phyloP scores from a whole-genome alignment of 2,888 invertebrate species.

The Girardia tigrina region DNA sequence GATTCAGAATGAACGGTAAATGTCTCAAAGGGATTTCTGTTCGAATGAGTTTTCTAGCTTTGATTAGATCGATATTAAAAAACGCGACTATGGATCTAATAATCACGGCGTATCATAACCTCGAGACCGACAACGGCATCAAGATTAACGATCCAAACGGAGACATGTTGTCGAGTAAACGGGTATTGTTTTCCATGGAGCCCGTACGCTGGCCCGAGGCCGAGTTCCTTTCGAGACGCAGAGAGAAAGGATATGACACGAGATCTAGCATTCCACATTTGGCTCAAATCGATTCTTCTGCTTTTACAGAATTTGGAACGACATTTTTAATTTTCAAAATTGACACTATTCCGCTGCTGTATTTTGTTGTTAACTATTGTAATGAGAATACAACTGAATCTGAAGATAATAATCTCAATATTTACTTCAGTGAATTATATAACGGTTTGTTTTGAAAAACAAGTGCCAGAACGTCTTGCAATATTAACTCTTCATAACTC shows the following conservation, averaged over 20 bases:
- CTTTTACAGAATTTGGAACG: neutral
- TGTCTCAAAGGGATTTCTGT: conserved; percentile 71
- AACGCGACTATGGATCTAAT: conserved; percentile 86
- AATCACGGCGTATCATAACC: conserved; percentile 97
- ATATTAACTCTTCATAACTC: no score
- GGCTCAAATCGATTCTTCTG: neutral
- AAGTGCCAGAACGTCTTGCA: neutral
- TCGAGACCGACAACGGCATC: conserved; percentile 84
- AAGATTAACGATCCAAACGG: conserved; percentile 88
- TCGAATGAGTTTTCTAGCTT: conserved; percentile 80
- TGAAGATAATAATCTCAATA: neutral
- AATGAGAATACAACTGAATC: neutral
- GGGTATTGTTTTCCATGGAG: conserved; percentile 62
- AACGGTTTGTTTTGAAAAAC: neutral
- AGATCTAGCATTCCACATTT: neutral
- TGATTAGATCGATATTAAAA: conserved; percentile 69
- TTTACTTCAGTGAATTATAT: neutral
- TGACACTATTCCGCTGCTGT: conserved; percentile 86
- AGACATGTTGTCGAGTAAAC: conserved; percentile 80
- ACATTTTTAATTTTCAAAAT: neutral
- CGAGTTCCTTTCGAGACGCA: neutral
- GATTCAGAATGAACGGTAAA: conserved; percentile 53
- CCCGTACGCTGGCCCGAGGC: conserved; percentile 21
- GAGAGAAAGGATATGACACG: neutral
- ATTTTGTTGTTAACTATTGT: conserved; percentile 63